Evolutionary conservation across 2,113 vertebrate species (phyloP), one percentile per base, ranked within the genome.

Genomic region (Tychaedon coryphoeus): DNA sequence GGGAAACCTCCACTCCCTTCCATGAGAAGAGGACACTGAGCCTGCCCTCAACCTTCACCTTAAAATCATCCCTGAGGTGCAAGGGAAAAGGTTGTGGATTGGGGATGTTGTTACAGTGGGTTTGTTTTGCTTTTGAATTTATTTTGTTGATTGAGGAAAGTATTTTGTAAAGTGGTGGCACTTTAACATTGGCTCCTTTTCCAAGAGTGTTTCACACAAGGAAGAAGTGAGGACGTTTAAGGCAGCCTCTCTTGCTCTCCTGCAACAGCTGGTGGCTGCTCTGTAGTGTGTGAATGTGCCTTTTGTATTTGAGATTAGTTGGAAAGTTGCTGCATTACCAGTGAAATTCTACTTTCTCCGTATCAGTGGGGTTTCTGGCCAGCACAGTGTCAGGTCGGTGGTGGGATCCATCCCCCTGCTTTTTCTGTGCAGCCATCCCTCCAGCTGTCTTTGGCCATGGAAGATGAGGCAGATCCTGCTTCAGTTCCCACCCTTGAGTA

Each of bases 371-470:
- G 20, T 36, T n/a, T 28, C 23, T 40, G 47, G 23, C n/a, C 28
- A 18, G 56, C 36, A 4, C 29, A 19, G 19, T 2, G 36, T 3
- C 3, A 14, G 11, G 3, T 28, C 38, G 9, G 2, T 13, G 70
- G 50, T 24, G 91, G 57, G 76, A 56, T 16, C 58, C 22, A 6
- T 8, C 28, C 19, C 2, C 5, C 0, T 33, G 4, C 8, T 53
- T 16, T 6, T 15, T 51, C 29, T 19, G 54, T n/a, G 72, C 53
- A n/a, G 17, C 66, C 75, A 31, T 19, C 56, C 42, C 47, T 66
- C 25, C 58, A 5, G 4, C 71, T 36, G 45, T 0, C 26, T 19
- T 12, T 13, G 53, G 58, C 14, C 2, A 6, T 0, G 19, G 51
- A 13, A 54, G 24, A 19, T 10, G 66, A 58, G 43, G 36, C 9